Base-by-base conservation (phyloP, 92 coral and sea anemone genomes). In the Siderastrea radians region DNA sequence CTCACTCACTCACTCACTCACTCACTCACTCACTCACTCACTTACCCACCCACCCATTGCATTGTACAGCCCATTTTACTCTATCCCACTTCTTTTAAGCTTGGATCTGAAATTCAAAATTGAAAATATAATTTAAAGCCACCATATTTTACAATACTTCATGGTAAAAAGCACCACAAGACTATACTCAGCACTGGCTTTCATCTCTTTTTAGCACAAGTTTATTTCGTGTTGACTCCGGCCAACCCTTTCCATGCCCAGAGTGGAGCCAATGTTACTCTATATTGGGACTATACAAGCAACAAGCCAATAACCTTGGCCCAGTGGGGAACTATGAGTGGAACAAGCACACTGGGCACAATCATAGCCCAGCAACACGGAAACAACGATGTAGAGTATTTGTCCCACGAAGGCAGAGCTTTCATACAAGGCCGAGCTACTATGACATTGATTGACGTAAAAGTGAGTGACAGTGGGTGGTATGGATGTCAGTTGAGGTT, bases 401-500 rank as follows among this genome's bases (percentile, higher is more conserved):
- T 77, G n/a, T 45, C 81, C 3, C 85, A 54, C 58, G 53, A 7
- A 73, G 84, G 50, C 26, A 67, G 91, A 19, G 93, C 58, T 43
- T 52, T 15, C 0, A 74, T 93, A n/a, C 59, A 72, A 8, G 81
- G 68, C 1, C 61, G 58, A 54, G 88, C 93, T 8, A 61, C 86
- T 6, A 62, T 93, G 1, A 48, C 49, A 16, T 51, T 93, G 57
- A 52, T 61, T 44, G 59, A 77, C 55, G 72, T 89, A 7, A 70
- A 77, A 74, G 11, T 11, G 49, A 79, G 76, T 78, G 95, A 93
- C 75, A 64, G 82, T 15, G 89, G 91, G 3, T 78, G 84, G 43
- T 93, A 90, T 68, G 93, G 93, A 15, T 90, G 93, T 44, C 73
- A 81, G 83, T 49, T 93, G 69, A 90, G 64, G 57, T 93, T 93